Evolutionary conservation across 1,140 invertebrate genomes (phyloP).

Genomic region (Stegodyphus dumicola): DNA sequence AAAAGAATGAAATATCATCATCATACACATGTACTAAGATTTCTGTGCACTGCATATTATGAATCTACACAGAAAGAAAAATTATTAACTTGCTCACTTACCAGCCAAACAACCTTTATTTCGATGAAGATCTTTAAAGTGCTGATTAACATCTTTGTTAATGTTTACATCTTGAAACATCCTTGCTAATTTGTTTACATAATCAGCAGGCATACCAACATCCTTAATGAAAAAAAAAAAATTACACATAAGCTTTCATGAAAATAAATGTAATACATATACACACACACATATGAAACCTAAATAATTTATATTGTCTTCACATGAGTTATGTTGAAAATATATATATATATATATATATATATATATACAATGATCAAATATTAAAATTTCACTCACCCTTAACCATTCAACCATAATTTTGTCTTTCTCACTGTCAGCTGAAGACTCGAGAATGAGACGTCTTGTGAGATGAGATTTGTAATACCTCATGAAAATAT

Average conservation of each 20-base stretch:
- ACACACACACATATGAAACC: no score
- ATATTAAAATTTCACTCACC: constrained; percentile 65
- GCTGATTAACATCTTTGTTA: constrained; percentile 96
- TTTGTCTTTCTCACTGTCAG: constrained; percentile 99
- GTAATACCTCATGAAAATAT: constrained; percentile 99
- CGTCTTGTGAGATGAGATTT: constrained; percentile 97
- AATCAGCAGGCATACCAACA: constrained; percentile 99
- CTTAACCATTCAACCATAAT: constrained; percentile 96
- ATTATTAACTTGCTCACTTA: constrained; percentile 38
- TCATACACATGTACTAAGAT: no score
- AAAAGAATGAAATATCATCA: no score
- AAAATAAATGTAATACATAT: no score
- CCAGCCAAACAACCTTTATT: constrained; percentile 72
- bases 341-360: no score
- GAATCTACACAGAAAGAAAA: no score
- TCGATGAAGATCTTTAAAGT: constrained; percentile 82
- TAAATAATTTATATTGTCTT: no score
- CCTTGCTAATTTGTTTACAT: constrained; percentile 94
- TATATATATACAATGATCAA: background rate
- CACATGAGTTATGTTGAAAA: no score
- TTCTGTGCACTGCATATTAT: no score
- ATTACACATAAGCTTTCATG: background rate
- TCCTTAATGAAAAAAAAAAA: constrained; percentile 64
- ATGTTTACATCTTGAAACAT: constrained; percentile 97
- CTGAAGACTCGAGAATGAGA: constrained; percentile 94